A percentile compares a stretch with the other conserved stretches of the same genome.
These are phyloP conservation scores for Lates japonicus DNA, from an alignment of 2,797 vertebrate genomes.

Conservation along the genomic window DNA sequence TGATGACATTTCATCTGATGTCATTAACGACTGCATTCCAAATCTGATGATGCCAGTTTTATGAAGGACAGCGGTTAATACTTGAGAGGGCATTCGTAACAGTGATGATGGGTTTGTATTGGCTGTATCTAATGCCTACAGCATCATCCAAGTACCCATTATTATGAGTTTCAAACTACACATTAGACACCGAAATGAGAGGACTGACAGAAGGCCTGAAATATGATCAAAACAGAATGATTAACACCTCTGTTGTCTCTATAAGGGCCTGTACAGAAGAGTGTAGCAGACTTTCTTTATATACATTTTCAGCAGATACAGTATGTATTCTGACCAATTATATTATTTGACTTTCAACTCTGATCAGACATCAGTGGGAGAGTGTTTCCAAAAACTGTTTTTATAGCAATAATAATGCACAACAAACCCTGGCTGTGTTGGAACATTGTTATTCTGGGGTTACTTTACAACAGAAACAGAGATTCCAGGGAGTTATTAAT, in stretches of 20 bases:
- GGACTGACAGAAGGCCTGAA: not conserved
- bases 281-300: not conserved
- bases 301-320: not conserved
- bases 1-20: slow-evolving; percentile 44
- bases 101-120: slow-evolving; percentile 19
- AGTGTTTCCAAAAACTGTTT: not conserved
- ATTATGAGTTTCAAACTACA: slow-evolving; percentile 16
- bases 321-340: not conserved
- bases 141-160: slow-evolving; percentile 18
- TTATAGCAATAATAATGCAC: not conserved
- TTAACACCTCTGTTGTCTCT: not conserved
- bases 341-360: not conserved
- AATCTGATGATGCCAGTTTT: slow-evolving; percentile 22
- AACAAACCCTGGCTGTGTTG: not conserved
- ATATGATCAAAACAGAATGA: not conserved
- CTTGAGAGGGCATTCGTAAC: slow-evolving; percentile 11
- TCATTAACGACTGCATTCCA: slow-evolving; percentile 26
- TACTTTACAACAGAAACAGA: slow-evolving; percentile 1
- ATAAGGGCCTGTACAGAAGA: not conserved
- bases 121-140: slow-evolving; percentile 9
- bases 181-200: slow-evolving; percentile 10
- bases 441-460: slow-evolving; percentile 13
- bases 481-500: not conserved
- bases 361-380: not conserved
- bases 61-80: slow-evolving; percentile 36